Base-by-base conservation (phyloP, 35 echinoderm and acorn worm genomes). In the Apostichopus parvimensis region DNA sequence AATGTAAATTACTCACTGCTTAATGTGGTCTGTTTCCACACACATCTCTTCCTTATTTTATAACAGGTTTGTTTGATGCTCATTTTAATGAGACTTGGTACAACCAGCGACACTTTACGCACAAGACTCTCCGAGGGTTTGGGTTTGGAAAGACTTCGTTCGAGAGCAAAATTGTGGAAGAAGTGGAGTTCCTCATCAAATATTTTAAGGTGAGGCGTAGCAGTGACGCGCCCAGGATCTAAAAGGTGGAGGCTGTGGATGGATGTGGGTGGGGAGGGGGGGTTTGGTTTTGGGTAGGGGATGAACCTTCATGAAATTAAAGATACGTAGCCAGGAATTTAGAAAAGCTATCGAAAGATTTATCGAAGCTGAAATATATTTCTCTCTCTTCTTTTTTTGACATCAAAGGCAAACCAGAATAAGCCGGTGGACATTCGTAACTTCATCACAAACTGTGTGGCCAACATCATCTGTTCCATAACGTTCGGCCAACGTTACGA, bases 381-480 rank as follows among this genome's bases (percentile, higher is more conserved):
- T 45, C 34, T 45, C 7, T 61, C 12, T 61, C 12, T 61, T 61
- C 0, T 28, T 61, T 12, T 61, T 61, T 61, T 12, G 7, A 61
- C 58, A 61, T 61, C 60, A 5, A 24, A 91, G 89, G 89, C 52
- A 18, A 79, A 8, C 56, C 53, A 57, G 45, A 11, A 56, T 7
- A 79, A 79, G 57, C 89, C 89, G 8, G 10, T 56, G 17, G 77
- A 91, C 56, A 79, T 91, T 79, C 15, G 77, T 8, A 91, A 91
- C 18, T 78, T 91, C 53, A 77, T 91, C 75, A 91, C 72, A 5
- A 91, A 79, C 14, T 77, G 89, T 21, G 89, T 91, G 25, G 24
- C 89, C 17, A 91, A 91, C 73, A 91, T 91, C 28, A 79, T 91
- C 1, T 91, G 89, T 79, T 91, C 89, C 15, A 91, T 91, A 61